These are phyloP conservation scores for Champsocephalus esox DNA, from an alignment of 2,797 vertebrate genomes.

Conservation along the genomic window DNA sequence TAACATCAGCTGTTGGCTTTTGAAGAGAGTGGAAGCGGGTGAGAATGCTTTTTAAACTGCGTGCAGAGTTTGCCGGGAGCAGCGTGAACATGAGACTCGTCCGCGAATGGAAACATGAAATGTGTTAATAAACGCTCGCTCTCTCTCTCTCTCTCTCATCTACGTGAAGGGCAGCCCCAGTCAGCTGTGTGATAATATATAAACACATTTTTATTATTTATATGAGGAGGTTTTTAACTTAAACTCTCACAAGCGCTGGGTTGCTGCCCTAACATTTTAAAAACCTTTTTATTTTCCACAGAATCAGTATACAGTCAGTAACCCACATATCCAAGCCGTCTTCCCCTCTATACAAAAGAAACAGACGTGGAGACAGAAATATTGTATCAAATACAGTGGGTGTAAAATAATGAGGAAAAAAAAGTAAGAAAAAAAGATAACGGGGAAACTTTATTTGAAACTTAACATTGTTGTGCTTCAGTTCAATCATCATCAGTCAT, in stretches of 20 bases:
- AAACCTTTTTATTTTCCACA: slow-evolving; percentile 79
- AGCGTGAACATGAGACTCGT: slow-evolving; percentile 69
- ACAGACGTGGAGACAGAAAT: slow-evolving; percentile 67
- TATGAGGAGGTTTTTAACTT: slow-evolving; percentile 89
- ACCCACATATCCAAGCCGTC: slow-evolving; percentile 84
- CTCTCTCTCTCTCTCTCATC: slow-evolving; percentile 77
- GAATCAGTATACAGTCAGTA: slow-evolving; percentile 80
- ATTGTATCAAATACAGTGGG: slow-evolving; percentile 77
- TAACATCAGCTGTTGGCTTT: slow-evolving; percentile 85
- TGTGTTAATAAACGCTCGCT: slow-evolving; percentile 69
- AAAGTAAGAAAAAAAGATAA: slow-evolving; percentile 46
- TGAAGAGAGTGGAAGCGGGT: slow-evolving; percentile 74
- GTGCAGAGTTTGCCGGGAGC: slow-evolving; percentile 72
- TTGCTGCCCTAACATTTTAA: slow-evolving; percentile 84
- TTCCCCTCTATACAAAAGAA: slow-evolving; percentile 80
- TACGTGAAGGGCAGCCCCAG: slow-evolving; percentile 79
- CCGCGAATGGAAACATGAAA: slow-evolving; percentile 67
- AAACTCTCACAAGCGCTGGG: slow-evolving; percentile 82
- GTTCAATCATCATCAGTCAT: slow-evolving; percentile 86
- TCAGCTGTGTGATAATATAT: slow-evolving; percentile 85
- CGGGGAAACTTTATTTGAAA: slow-evolving; percentile 82
- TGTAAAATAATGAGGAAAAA: slow-evolving; percentile 71
- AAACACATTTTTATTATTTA: slow-evolving; percentile 90
- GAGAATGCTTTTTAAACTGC: slow-evolving; percentile 82
- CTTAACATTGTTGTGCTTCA: slow-evolving; percentile 85